phyloP scores from a whole-genome alignment of 2,113 vertebrate genomes.

The Dicentrarchus labrax region DNA sequence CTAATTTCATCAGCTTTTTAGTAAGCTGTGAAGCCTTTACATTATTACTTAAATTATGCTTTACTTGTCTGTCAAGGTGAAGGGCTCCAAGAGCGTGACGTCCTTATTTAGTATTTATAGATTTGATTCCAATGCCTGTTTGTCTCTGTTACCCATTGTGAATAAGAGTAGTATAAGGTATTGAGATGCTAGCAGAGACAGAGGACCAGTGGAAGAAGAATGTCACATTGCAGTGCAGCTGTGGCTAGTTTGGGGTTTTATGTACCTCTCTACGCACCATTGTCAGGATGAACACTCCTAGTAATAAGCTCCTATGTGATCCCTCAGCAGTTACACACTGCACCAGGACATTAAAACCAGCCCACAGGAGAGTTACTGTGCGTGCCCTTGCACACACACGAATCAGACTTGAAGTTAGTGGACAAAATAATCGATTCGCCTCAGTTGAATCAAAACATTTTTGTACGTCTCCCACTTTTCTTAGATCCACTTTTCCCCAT shows the following conservation, averaged over 20 bases:
- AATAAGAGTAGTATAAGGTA: neutral
- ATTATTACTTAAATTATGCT: constrained; percentile 34
- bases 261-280: constrained; percentile 62
- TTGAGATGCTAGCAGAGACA: constrained; percentile 12
- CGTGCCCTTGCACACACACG: constrained; percentile 56
- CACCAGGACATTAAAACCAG: constrained; percentile 69
- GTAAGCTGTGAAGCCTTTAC: neutral
- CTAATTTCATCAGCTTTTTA: constrained; percentile 33
- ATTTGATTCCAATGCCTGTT: constrained; percentile 15
- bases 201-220: constrained; percentile 17
- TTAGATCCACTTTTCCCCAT: constrained; percentile 53
- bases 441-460: constrained; percentile 67
- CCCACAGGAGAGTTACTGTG: constrained; percentile 62
- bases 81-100: constrained; percentile 10
- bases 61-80: constrained; percentile 24
- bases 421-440: constrained; percentile 75
- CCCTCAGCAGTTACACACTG: constrained; percentile 71
- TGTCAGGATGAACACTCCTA: constrained; percentile 68
- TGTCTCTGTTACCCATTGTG: constrained; percentile 18
- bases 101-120: constrained; percentile 27
- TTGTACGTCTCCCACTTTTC: constrained; percentile 52
- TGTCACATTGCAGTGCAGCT: constrained; percentile 50
- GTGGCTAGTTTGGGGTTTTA: constrained; percentile 67
- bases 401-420: constrained; percentile 66
- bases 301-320: constrained; percentile 78